Conservation (phyloP, 92 coral and sea anemone species). For the Porites cylindrica region DNA sequence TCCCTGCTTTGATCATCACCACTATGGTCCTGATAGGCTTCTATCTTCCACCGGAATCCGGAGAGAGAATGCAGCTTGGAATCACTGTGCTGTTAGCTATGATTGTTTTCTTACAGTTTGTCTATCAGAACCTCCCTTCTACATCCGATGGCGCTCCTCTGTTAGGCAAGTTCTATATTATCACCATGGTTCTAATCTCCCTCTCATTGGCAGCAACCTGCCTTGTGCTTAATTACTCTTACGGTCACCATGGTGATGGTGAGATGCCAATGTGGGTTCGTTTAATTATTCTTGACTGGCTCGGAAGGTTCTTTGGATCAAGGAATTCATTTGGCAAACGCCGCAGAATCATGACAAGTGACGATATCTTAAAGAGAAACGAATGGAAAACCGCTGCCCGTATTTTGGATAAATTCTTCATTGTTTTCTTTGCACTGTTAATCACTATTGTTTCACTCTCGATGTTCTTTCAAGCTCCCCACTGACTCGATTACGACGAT, state of each 20-base stretch:
- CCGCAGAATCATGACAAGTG: constrained; percentile 34
- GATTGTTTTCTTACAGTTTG: constrained; percentile 68
- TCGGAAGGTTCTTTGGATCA: constrained; percentile 56
- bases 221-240: constrained; percentile 55
- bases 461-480: constrained; percentile 61
- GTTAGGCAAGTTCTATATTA: constrained; percentile 61
- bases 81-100: constrained; percentile 69
- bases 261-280: constrained; percentile 75
- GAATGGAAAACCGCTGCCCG: constrained; percentile 65
- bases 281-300: constrained; percentile 57
- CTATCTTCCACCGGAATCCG: constrained; percentile 68
- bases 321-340: constrained; percentile 9
- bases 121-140: constrained; percentile 64
- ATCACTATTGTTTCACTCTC: constrained; percentile 40
- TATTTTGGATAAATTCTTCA: constrained; percentile 56
- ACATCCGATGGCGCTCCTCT: constrained; percentile 62
- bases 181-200: constrained; percentile 63
- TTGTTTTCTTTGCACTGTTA: constrained; percentile 53
- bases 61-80: constrained; percentile 67
- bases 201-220: constrained; percentile 63
- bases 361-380: constrained; percentile 37
- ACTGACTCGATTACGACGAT: neutral
- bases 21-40: constrained; percentile 62
- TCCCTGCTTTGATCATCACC: constrained; percentile 65
- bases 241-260: constrained; percentile 63